Evolutionary conservation across 2,797 vertebrate genomes (phyloP).

Genomic region (Eurystomus glaucurus): DNA sequence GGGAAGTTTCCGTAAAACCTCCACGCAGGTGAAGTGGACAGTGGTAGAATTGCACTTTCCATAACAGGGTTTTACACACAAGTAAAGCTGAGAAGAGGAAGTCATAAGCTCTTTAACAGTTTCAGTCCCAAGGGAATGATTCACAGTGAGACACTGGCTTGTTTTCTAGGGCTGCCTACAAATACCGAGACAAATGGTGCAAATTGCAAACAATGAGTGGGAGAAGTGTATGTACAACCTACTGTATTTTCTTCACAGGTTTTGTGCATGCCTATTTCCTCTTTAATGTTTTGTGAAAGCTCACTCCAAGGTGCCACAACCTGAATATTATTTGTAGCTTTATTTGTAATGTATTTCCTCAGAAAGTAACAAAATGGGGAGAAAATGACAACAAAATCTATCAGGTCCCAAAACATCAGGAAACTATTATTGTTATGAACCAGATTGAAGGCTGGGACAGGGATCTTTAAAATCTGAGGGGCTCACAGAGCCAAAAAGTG

Average conservation of each 20-base stretch:
- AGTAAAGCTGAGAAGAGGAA: neutral
- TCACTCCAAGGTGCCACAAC: conserved; percentile 33
- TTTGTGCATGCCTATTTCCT: conserved; percentile 42
- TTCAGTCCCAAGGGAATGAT: conserved; percentile 26
- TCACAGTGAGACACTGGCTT: neutral
- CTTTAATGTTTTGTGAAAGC: conserved; percentile 24
- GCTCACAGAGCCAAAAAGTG: neutral
- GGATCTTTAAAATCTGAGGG: neutral
- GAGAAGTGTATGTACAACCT: conserved; percentile 52
- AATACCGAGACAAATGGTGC: neutral
- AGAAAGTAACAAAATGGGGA: neutral
- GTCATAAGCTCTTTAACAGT: neutral
- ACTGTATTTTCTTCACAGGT: conserved; percentile 61
- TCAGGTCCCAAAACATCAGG: conserved; percentile 52
- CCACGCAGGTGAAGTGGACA: neutral
- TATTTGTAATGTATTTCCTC: conserved; percentile 37
- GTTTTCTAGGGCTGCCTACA: conserved; percentile 39
- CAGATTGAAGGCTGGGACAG: neutral
- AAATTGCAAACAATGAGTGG: conserved; percentile 51
- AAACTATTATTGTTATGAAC: conserved; percentile 19
- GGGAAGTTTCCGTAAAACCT: neutral
- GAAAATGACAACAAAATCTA: conserved; percentile 19
- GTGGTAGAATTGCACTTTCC: neutral
- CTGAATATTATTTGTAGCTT: conserved; percentile 36
- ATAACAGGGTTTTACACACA: neutral